Conservation (phyloP, 2,113 vertebrate species). For the Rhinolophus sinicus region DNA sequence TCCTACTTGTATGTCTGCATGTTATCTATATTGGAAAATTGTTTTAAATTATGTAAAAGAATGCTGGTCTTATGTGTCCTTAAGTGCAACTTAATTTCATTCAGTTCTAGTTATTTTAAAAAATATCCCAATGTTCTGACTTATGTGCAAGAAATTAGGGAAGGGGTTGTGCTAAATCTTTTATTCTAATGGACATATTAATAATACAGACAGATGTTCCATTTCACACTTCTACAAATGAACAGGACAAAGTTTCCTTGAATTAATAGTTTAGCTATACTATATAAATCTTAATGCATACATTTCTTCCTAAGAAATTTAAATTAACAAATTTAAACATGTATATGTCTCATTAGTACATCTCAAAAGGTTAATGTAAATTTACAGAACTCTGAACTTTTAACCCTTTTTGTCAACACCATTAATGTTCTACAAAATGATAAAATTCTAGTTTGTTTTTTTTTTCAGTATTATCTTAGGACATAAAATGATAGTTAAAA, state of each 20-base stretch:
- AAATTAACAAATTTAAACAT: neutral
- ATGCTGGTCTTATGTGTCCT: neutral
- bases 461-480: neutral
- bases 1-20: neutral
- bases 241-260: neutral
- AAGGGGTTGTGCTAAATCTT: neutral
- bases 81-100: neutral
- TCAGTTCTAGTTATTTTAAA: neutral
- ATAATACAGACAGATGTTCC: neutral
- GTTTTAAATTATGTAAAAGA: neutral
- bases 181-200: neutral
- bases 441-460: neutral
- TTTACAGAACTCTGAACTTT: neutral
- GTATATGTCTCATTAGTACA: neutral
- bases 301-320: conserved; percentile 21
- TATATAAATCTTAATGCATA: neutral
- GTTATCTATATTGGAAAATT: neutral
- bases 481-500: neutral
- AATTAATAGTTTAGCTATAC: neutral
- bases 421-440: neutral
- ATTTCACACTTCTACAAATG: neutral
- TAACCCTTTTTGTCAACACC: neutral
- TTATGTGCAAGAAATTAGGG: neutral
- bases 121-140: neutral
- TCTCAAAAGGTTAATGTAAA: neutral